Percentiles rank a stretch among this genome's conserved stretches.
Evolutionary conservation across 2,888 invertebrate genomes (phyloP).

Genomic region (Nomada ruficornis): DNA sequence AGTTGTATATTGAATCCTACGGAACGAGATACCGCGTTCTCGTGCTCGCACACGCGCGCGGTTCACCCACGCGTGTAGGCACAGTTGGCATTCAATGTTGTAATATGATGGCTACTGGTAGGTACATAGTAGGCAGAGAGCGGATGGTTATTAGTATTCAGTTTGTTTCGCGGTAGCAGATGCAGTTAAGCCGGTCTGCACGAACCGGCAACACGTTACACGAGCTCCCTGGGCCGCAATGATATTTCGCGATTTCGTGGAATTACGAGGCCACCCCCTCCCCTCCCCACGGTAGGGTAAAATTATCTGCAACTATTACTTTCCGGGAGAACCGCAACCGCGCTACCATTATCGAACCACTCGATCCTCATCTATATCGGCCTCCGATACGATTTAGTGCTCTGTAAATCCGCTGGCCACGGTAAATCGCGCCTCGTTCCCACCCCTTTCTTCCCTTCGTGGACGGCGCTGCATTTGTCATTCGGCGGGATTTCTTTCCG

Average conservation of each 20-base stretch:
- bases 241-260: constrained; percentile 61
- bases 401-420: constrained; percentile 8
- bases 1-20: constrained; percentile 65
- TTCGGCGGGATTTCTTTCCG: constrained; percentile 7
- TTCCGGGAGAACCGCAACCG: constrained; percentile 26
- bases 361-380: constrained; percentile 5
- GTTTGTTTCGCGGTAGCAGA: constrained; percentile 80
- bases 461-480: not conserved
- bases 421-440: constrained; percentile 16
- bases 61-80: constrained; percentile 45
- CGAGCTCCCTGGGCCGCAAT: constrained; percentile 41
- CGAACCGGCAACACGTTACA: constrained; percentile 71
- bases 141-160: constrained; percentile 80
- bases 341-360: constrained; percentile 34
- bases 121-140: constrained; percentile 44
- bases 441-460: not conserved
- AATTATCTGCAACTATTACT: constrained; percentile 64
- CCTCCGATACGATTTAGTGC: constrained; percentile 33
- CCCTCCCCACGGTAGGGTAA: constrained; percentile 27
- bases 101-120: constrained; percentile 47
- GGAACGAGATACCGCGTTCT: constrained; percentile 31
- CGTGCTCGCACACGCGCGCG: not conserved
- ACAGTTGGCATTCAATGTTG: constrained; percentile 72
- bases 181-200: constrained; percentile 77
- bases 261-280: constrained; percentile 32